Evolutionary conservation across 1,140 invertebrate species (phyloP), one percentile per base, ranked within the genome.

Genomic region (Hycleus phaleratus): DNA sequence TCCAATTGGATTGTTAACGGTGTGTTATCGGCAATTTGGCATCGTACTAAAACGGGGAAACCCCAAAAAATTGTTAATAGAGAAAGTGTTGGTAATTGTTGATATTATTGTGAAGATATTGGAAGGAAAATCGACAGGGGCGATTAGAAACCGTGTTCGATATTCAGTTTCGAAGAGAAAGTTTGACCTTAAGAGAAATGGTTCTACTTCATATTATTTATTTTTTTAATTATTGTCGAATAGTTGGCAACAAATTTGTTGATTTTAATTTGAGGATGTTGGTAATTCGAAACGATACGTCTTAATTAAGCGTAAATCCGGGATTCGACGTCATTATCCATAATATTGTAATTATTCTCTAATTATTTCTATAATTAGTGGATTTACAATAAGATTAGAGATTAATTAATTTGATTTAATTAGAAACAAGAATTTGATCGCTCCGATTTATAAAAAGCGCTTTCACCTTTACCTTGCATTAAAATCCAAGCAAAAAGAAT

Each of bases 1-100:
- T 85, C 79, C 18, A 87, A 65, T 56, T 69, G 75, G 66, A 84
- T 64, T 0, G 59, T 65, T 1, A 70, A 70, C 4, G 71, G 71
- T 2, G 69, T 70, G 46, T 73, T 69, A 18, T 59, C 61, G 46
- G 47, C 49, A 18, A 60, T 3, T 39, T 66, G 62, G 44, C 54
- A 52, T 52, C 56, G 49, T 26, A 60, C 60, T 62, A 48, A 18
- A 59, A 59, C 4, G 10, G 7, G 6, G 11, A 57, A 49, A 49
- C 6, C 10, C n/a, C 25, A 38, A 38, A 42, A 40, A 18, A 1
- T 18, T 18, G 18, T 18, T 18, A 47, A 18, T 47, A 46, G 46
- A 48, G 26, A 53, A 53, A 44, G 44, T 42, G 46, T 46, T 38
- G 51, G 43, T 53, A 11, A 44, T 52, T 42, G 25, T 53, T 24